Evolutionary conservation across 2,888 invertebrate genomes (phyloP).

Genomic region (Crocallis elinguaria): DNA sequence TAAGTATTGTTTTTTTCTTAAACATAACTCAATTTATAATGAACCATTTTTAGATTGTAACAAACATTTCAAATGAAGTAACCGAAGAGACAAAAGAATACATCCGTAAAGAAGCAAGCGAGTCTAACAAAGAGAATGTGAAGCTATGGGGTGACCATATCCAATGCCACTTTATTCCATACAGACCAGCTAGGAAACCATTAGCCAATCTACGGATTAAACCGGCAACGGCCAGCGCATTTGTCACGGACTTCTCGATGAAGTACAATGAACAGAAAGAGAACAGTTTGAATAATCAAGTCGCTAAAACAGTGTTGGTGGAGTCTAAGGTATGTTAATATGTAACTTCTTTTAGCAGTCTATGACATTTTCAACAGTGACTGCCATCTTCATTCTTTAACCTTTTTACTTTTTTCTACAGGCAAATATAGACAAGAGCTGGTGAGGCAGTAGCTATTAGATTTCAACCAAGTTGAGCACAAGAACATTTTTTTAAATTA

Average conservation of each 20-base stretch:
- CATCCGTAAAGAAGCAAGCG: conserved; percentile 64
- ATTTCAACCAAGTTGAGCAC: no score
- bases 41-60: conserved; percentile 68
- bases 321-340: conserved; percentile 68
- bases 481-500: no score
- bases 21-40: no score
- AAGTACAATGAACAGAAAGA: conserved; percentile 60
- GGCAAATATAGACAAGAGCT: no score
- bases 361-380: no score
- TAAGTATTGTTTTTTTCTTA: no score
- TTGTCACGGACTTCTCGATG: conserved; percentile 80
- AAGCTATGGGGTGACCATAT: conserved; percentile 79
- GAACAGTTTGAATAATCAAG: conserved; percentile 26
- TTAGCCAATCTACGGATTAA: conserved; percentile 67
- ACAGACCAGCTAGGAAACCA: conserved; percentile 66
- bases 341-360: no score
- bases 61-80: conserved; percentile 71
- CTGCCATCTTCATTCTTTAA: no score
- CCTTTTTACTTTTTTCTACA: no score
- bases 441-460: no score
- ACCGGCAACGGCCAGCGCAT: conserved; percentile 63
- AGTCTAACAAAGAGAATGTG: conserved; percentile 59
- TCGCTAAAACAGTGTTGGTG: conserved; percentile 38
- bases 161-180: conserved; percentile 70
- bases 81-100: conserved; percentile 77